Conservation (phyloP, 2,113 vertebrate species). For the Maylandia zebra region DNA sequence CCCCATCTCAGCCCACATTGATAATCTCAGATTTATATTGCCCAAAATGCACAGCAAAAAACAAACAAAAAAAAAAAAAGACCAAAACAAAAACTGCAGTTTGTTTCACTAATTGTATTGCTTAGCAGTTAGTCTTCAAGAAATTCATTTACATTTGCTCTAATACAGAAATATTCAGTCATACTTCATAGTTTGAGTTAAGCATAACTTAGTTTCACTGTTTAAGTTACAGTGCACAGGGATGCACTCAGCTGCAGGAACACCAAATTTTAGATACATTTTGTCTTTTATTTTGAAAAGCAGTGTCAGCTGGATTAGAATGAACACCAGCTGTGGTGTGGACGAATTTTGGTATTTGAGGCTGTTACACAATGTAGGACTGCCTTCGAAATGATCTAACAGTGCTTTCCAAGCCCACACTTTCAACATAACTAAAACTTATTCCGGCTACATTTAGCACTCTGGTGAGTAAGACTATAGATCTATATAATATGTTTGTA, state of each 20-base stretch:
- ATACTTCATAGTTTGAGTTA: background rate
- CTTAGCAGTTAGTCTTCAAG: background rate
- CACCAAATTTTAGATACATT: background rate
- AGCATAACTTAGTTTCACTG: background rate
- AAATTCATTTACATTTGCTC: background rate
- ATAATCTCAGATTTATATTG: background rate
- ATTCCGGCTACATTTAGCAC: slow-evolving; percentile 1
- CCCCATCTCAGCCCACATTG: background rate
- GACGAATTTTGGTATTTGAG: background rate
- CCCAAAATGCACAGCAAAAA: background rate
- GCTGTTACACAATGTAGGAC: background rate
- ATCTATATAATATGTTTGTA: slow-evolving; percentile 53
- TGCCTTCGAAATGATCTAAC: background rate
- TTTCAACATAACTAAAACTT: slow-evolving; percentile 15
- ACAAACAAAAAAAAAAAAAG: background rate
- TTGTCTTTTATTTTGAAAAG: background rate
- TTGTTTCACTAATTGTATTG: background rate
- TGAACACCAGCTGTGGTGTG: background rate
- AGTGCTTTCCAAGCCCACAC: background rate
- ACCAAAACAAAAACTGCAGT: background rate
- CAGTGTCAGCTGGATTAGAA: background rate
- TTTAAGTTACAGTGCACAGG: background rate
- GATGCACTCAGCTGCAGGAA: background rate
- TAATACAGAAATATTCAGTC: background rate
- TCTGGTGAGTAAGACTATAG: slow-evolving; percentile 18